Conservation (phyloP, 2,113 vertebrate species). For the Oenanthe oenanthe region DNA sequence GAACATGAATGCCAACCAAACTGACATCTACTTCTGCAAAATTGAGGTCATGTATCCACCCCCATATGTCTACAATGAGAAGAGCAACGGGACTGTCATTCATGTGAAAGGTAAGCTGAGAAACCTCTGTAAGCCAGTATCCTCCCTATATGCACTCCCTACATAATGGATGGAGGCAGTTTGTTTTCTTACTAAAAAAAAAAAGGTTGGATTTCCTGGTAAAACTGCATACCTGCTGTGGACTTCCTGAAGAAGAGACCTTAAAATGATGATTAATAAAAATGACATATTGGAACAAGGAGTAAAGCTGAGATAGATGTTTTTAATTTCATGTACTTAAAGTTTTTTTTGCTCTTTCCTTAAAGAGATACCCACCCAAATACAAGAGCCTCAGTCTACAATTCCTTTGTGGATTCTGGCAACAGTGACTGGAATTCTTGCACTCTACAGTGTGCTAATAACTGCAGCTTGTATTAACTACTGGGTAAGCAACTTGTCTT, state of each 20-base stretch:
- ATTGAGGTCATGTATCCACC: conserved; percentile 77
- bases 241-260: not conserved
- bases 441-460: conserved; percentile 69
- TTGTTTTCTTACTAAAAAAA: not conserved
- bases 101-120: conserved; percentile 75
- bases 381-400: not conserved
- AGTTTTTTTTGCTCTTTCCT: conserved; percentile 47
- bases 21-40: conserved; percentile 82
- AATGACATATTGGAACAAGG: not conserved
- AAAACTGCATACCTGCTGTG: not conserved
- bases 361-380: conserved; percentile 62
- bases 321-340: not conserved
- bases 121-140: not conserved
- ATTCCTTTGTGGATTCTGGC: conserved; percentile 53
- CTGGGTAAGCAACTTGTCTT: conserved; percentile 75
- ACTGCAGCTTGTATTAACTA: conserved; percentile 61
- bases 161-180: not conserved
- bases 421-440: conserved; percentile 54
- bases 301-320: not conserved
- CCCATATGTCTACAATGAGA: conserved; percentile 73
- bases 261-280: not conserved
- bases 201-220: not conserved
- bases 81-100: conserved; percentile 76
- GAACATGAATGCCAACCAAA: conserved; percentile 72
- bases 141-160: not conserved